Percentiles rank a stretch among this genome's conserved stretches.
These are phyloP conservation scores for Engystomops pustulosus DNA, from an alignment of 2,113 vertebrate genomes.

Conservation along the genomic window DNA sequence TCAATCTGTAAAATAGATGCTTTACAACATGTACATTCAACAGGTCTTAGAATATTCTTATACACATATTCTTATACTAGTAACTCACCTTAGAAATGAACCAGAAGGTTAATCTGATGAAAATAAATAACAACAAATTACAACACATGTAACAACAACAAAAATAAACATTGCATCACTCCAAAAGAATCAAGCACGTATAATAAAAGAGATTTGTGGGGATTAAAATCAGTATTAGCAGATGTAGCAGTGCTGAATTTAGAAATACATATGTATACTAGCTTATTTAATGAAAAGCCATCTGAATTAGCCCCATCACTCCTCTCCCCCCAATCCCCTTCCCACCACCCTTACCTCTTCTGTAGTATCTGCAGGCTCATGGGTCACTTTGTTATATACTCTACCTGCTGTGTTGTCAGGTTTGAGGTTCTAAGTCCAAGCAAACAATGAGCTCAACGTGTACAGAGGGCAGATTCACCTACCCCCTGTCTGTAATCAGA, in stretches of 20 bases:
- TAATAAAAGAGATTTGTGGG: not conserved
- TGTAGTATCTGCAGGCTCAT: not conserved
- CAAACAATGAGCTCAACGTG: conserved; percentile 45
- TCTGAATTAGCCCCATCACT: not conserved
- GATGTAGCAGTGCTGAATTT: not conserved
- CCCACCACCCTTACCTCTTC: conserved; percentile 35
- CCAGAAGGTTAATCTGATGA: not conserved
- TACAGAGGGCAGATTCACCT: conserved; percentile 33
- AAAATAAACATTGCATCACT: not conserved
- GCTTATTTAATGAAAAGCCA: not conserved
- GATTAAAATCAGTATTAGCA: not conserved
- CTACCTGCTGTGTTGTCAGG: conserved; percentile 40
- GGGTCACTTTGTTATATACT: conserved; percentile 22
- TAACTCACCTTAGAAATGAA: not conserved
- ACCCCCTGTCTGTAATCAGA: not conserved
- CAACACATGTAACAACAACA: too few species aligned
- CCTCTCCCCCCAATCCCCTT: not conserved
- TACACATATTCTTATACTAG: not conserved
- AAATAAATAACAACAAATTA: not conserved
- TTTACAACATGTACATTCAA: too few species aligned
- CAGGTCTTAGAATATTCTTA: not conserved
- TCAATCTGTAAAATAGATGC: too few species aligned
- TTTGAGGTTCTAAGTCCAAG: conserved; percentile 43
- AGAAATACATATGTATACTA: not conserved
- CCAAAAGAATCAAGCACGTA: not conserved